Evolutionary conservation across 2,888 invertebrate species (phyloP).

Genomic region (Polyommatus icarus): DNA sequence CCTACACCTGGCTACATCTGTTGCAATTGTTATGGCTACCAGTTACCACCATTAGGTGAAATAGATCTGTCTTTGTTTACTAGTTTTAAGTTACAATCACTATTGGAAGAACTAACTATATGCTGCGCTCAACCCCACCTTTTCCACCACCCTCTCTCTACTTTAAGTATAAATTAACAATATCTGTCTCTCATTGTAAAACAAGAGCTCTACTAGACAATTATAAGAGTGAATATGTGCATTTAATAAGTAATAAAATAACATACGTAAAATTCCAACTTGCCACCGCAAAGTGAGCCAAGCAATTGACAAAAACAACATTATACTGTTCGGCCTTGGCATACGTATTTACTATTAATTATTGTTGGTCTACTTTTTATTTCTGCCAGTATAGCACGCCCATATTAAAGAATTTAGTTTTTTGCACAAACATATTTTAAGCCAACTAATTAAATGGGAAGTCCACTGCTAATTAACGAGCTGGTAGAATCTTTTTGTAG

Average conservation of each 20-base stretch:
- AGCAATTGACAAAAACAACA: slow-evolving; percentile 3
- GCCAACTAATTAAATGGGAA: slow-evolving; percentile 1
- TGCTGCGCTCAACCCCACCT: too few species aligned
- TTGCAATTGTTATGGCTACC: slow-evolving; percentile 16
- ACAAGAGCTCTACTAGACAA: not conserved
- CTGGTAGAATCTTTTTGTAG: not conserved
- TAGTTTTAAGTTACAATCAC: not conserved
- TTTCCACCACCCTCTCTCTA: too few species aligned
- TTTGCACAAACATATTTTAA: not conserved
- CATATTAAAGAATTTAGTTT: not conserved
- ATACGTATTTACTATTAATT: not conserved
- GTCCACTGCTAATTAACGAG: not conserved
- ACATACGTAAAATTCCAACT: not conserved
- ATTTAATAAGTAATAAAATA: too few species aligned
- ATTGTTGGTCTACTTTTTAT: slow-evolving; percentile 8
- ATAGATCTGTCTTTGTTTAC: not conserved
- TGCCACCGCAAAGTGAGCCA: not conserved
- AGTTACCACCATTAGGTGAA: not conserved
- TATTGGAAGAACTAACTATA: too few species aligned
- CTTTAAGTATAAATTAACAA: too few species aligned
- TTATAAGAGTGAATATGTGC: too few species aligned
- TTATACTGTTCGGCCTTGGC: slow-evolving; percentile 13
- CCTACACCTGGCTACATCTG: slow-evolving; percentile 16
- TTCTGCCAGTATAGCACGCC: not conserved
- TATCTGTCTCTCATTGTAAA: not conserved